phyloP scores from a whole-genome alignment of 1,140 invertebrate genomes.

The Grapholita molesta region DNA sequence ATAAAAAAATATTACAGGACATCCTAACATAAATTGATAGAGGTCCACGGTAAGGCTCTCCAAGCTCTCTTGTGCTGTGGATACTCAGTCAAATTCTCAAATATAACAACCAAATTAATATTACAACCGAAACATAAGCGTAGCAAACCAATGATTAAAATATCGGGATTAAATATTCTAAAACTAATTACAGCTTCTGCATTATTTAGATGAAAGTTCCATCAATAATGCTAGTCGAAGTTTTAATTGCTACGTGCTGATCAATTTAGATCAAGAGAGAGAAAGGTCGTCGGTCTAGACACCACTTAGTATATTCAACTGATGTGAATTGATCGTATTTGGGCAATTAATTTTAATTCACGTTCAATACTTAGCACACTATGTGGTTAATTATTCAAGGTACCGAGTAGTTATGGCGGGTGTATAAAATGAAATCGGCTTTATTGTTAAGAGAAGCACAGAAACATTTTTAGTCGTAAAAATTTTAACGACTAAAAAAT shows the following conservation, averaged over 20 bases:
- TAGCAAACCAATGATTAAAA: not conserved
- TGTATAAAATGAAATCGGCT: too few relatives aligned
- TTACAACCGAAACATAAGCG: not conserved
- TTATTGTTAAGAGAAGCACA: too few relatives aligned
- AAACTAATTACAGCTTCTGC: not conserved
- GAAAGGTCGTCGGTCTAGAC: not conserved
- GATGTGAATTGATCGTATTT: not conserved
- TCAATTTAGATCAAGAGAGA: not conserved
- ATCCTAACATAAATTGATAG: too few relatives aligned
- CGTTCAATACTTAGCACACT: not conserved
- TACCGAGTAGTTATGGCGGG: too few relatives aligned
- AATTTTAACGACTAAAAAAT: too few relatives aligned
- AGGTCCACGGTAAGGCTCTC: too few relatives aligned
- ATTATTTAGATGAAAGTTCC: not conserved
- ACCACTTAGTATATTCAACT: not conserved
- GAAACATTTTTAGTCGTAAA: too few relatives aligned
- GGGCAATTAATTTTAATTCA: not conserved
- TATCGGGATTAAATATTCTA: not conserved
- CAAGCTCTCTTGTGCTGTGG: too few relatives aligned
- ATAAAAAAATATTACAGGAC: too few relatives aligned
- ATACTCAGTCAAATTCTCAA: not conserved
- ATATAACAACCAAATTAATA: not conserved
- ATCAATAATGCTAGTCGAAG: not conserved
- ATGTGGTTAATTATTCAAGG: too few relatives aligned
- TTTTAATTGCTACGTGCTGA: not conserved